phyloP scores from a whole-genome alignment of 2,797 vertebrate species.

The Apogon talboti region DNA sequence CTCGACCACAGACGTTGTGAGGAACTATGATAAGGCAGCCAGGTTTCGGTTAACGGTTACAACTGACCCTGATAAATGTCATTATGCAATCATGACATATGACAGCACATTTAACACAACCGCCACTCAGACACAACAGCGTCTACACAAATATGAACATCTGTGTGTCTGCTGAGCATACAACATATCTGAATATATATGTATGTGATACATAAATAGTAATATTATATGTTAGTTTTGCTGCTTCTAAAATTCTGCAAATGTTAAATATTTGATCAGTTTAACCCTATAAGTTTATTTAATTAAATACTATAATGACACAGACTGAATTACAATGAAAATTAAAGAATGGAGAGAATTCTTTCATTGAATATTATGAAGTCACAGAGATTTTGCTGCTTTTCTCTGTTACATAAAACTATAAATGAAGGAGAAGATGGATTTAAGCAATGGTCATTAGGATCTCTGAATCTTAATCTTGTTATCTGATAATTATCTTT shows the following conservation, averaged over 20 bases:
- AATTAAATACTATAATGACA: too few relatives aligned
- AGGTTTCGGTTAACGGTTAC: conserved; percentile 43
- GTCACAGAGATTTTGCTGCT: background rate
- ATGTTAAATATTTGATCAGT: too few relatives aligned
- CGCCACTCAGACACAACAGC: conserved; percentile 1
- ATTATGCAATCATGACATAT: conserved; percentile 8
- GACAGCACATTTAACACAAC: conserved; percentile 6
- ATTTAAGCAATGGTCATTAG: background rate
- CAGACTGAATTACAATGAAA: too few relatives aligned
- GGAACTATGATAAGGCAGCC: conserved; percentile 63
- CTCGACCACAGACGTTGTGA: conserved; percentile 60
- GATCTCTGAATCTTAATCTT: too few relatives aligned
- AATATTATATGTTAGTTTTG: too few relatives aligned
- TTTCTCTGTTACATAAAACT: background rate
- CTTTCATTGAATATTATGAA: background rate
- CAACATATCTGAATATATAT: too few relatives aligned
- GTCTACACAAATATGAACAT: background rate
- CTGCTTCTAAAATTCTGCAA: too few relatives aligned
- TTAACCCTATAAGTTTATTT: too few relatives aligned
- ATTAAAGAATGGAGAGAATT: background rate
- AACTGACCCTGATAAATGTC: conserved; percentile 19
- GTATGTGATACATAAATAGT: too few relatives aligned
- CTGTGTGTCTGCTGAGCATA: background rate
- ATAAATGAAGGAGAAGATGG: background rate
- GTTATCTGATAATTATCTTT: too few relatives aligned